A percentile compares a stretch with the other conserved stretches of the same genome.
phyloP scores from a whole-genome alignment of 2,113 vertebrate species.

The Felis chaus region DNA sequence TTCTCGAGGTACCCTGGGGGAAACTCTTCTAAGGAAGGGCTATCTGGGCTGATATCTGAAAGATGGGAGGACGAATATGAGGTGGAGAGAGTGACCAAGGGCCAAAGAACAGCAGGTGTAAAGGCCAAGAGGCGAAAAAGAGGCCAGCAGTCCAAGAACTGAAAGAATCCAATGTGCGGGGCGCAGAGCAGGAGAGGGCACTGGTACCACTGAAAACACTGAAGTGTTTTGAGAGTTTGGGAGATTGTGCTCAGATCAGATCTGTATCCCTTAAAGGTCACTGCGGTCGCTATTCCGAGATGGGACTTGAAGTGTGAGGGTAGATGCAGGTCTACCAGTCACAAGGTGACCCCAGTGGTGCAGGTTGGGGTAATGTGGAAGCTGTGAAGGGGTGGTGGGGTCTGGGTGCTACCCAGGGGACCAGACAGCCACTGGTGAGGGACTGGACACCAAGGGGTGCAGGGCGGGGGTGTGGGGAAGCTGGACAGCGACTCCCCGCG shows the following conservation, averaged over 20 bases:
- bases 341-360: neutral
- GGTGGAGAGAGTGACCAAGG: neutral
- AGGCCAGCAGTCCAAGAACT: neutral
- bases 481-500: too few relatives aligned
- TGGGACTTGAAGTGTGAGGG: neutral
- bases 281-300: neutral
- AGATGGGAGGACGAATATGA: neutral
- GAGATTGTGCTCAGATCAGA: neutral
- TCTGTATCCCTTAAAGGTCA: neutral
- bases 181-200: accelerated
- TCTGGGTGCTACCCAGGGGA: neutral
- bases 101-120: neutral
- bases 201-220: neutral
- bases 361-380: neutral
- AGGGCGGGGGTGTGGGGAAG: neutral
- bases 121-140: neutral
- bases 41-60: neutral
- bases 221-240: neutral
- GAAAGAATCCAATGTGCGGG: neutral
- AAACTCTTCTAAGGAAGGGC: neutral
- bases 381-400: neutral
- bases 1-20: neutral
- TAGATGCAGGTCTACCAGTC: accelerated
- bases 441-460: accelerated
- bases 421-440: neutral